Evolutionary conservation across 2,888 invertebrate species (phyloP), one percentile per base, ranked within the genome.

Genomic region (Himalopsyche anomala): DNA sequence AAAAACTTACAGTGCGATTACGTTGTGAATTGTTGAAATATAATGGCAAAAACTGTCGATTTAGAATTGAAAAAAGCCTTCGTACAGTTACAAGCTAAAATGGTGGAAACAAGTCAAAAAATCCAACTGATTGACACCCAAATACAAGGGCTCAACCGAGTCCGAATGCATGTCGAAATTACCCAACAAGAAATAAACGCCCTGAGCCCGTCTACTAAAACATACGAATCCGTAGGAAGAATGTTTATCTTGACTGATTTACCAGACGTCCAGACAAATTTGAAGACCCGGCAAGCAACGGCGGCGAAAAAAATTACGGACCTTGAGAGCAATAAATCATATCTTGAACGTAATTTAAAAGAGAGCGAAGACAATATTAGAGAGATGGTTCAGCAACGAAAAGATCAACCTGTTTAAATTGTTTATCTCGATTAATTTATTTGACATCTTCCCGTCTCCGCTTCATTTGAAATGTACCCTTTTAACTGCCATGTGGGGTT

Each of bases 351-450:
- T 89, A 97, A 94, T 91, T 92, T 98, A 88, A 96, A 96, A 91
- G 97, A 98, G 90, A 96, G 96, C 90, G 96, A 97, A 92, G 95
- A 97, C 91, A 97, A 96, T 91, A 94, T 98, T 81, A 93, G 98
- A 89, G 97, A 98, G 93, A 95, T 98, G 94, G 95, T 96, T 0
- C 95, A 95, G 89, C 95, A 95, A 89, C 93, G 94, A 88, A 95
- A 95, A 90, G 93, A 93, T 87, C 92, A 91, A 88, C 90, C 90
- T 89, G 19, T 84, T 28, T 87, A 85, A 85, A 51, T n/a, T 51
- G 2, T 81, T 11, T 81, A 19, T 62, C 6, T 62, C 11, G 6
- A 62, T 11, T 62, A 19, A 62, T 62, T 62, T 62, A 62, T 62
- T 62, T 28, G 3, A 62, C 28, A 9, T 8, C 62, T 62, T 62